Conservation (phyloP, 2,888 invertebrate species). For the Catonia carolina region DNA sequence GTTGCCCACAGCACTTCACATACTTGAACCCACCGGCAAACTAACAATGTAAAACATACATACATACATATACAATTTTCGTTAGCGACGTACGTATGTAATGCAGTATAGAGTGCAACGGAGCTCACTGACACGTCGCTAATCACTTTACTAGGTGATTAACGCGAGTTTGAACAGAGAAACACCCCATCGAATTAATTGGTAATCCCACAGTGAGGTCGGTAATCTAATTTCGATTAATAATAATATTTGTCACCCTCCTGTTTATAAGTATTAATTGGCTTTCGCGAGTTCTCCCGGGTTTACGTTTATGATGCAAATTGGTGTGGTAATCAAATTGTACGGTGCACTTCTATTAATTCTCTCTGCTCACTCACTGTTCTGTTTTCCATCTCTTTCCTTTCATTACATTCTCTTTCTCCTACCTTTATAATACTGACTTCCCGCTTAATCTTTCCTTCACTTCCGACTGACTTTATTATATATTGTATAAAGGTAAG, state of each 20-base stretch:
- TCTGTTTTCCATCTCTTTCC: background rate
- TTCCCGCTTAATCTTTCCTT: too few relatives aligned
- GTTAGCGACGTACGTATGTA: too few relatives aligned
- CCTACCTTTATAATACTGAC: background rate
- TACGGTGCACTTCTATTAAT: background rate
- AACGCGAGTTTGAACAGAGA: background rate
- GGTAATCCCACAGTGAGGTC: constrained; percentile 8
- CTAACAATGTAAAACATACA: too few relatives aligned
- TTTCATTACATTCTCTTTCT: background rate
- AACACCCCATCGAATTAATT: constrained; percentile 3
- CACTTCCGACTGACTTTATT: too few relatives aligned
- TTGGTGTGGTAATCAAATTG: constrained; percentile 8
- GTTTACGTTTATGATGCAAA: constrained; percentile 3
- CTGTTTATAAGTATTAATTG: constrained; percentile 15
- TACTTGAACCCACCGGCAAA: too few relatives aligned
- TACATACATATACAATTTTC: too few relatives aligned
- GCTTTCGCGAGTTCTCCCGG: constrained; percentile 5
- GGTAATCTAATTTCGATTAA: constrained; percentile 11
- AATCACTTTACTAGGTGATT: constrained; percentile 13
- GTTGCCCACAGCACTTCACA: too few relatives aligned
- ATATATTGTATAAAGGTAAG: too few relatives aligned
- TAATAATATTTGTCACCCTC: constrained; percentile 13
- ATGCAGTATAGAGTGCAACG: too few relatives aligned
- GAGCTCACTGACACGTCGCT: constrained; percentile 6
- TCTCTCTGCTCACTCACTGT: background rate